These are phyloP conservation scores for Erynnis tages DNA, from an alignment of 2,888 invertebrate species.

Conservation along the genomic window DNA sequence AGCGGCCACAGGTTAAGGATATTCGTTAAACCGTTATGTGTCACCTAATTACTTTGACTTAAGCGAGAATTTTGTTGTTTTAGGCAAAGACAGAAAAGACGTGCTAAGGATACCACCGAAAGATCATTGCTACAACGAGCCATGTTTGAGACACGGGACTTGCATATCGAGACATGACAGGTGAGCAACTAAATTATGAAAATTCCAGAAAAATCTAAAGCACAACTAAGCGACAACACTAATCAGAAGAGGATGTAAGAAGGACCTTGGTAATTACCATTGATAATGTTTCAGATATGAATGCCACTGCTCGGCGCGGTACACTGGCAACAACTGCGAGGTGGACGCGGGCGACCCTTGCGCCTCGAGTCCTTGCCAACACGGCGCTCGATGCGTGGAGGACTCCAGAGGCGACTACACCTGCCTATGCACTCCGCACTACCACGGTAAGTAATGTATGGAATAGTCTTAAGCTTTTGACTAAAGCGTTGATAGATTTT, in stretches of 20 bases:
- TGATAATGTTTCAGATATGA: slow-evolving; percentile 79
- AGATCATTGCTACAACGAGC: slow-evolving; percentile 89
- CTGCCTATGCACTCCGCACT: slow-evolving; percentile 86
- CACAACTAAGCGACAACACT: too few relatives aligned
- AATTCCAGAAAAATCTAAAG: too few relatives aligned
- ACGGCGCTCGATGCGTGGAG: slow-evolving; percentile 86
- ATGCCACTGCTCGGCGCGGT: slow-evolving; percentile 92
- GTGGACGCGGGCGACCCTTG: slow-evolving; percentile 90
- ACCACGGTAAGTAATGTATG: slow-evolving; percentile 70
- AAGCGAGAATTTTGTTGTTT: too few relatives aligned
- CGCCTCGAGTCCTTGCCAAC: slow-evolving; percentile 84
- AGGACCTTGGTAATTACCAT: too few relatives aligned
- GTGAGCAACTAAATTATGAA: slow-evolving; percentile 38
- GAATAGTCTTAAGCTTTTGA: not conserved
- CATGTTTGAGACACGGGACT: slow-evolving; percentile 91
- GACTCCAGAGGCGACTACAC: slow-evolving; percentile 85
- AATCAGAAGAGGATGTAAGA: too few relatives aligned
- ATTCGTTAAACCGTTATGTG: too few relatives aligned
- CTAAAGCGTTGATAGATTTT: too few relatives aligned
- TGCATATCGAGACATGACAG: slow-evolving; percentile 88
- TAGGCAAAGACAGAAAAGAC: slow-evolving; percentile 78
- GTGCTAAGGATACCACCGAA: slow-evolving; percentile 79
- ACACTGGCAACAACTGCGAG: slow-evolving; percentile 93
- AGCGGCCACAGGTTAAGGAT: too few relatives aligned
- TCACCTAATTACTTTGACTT: too few relatives aligned